Percentiles rank a stretch among this genome's conserved stretches.
phyloP scores from a whole-genome alignment of 1,140 invertebrate species.

The Coboldia fuscipes region DNA sequence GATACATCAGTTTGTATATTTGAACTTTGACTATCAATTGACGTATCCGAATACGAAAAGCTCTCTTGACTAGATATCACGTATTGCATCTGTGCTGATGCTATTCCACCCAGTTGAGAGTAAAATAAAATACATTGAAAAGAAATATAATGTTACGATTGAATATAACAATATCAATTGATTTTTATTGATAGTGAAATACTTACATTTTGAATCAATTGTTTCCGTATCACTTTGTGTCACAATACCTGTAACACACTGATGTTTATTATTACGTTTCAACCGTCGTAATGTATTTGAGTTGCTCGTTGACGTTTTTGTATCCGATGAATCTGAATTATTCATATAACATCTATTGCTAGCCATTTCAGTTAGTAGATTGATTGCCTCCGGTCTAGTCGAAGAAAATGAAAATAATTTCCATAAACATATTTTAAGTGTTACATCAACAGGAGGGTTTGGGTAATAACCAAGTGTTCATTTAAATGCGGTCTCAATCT shows the following conservation, averaged over 20 bases:
- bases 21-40: conserved; percentile 1
- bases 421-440: conserved; percentile 1
- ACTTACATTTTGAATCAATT: conserved; percentile 3
- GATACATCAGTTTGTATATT: no score
- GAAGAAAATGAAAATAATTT: conserved; percentile 1
- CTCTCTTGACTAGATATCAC: conserved; percentile 1
- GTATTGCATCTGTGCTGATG: not conserved
- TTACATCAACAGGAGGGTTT: conserved; percentile 28
- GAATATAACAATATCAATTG: no score
- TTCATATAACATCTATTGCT: conserved; percentile 37
- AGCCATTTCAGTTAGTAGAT: conserved; percentile 60
- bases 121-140: no score
- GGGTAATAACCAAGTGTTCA: no score
- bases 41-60: conserved; percentile 2
- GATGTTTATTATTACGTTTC: conserved; percentile 14
- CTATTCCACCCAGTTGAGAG: no score
- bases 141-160: no score
- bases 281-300: conserved; percentile 35
- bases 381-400: conserved; percentile 54
- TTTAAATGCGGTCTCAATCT: no score
- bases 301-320: conserved; percentile 30
- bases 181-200: no score
- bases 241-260: conserved; percentile 6
- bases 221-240: conserved; percentile 2
- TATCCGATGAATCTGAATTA: conserved; percentile 20